These are phyloP conservation scores for Dysmachus trigonus DNA, from an alignment of 2,888 invertebrate genomes.

Conservation along the genomic window DNA sequence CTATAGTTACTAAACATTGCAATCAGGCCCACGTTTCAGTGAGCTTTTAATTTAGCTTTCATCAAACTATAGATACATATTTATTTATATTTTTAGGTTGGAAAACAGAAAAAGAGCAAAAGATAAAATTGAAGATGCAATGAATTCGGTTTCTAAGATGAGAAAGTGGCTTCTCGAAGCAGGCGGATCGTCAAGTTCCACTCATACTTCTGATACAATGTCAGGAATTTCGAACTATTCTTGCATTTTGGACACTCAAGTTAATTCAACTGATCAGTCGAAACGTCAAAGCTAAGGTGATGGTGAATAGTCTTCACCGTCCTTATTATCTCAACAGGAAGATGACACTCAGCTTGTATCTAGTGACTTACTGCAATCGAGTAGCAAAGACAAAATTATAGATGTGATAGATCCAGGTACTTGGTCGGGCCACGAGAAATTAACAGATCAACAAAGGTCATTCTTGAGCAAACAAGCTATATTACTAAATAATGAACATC, in stretches of 20 bases:
- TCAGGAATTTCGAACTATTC: too few relatives aligned
- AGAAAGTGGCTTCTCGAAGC: neutral
- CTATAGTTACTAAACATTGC: neutral
- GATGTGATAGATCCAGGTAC: neutral
- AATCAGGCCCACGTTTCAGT: too few relatives aligned
- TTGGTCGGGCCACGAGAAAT: neutral
- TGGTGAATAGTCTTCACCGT: neutral
- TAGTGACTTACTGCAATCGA: neutral
- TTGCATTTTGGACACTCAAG: neutral
- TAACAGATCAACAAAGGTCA: neutral
- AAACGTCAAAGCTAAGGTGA: neutral
- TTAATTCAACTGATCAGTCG: neutral
- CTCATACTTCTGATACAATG: neutral
- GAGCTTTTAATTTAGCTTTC: too few relatives aligned
- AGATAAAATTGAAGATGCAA: neutral
- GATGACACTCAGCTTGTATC: neutral
- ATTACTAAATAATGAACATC: neutral
- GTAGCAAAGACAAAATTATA: neutral
- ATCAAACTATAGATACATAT: neutral
- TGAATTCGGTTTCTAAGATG: neutral
- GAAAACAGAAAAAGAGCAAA: neutral
- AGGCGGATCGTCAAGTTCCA: neutral
- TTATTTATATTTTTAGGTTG: conserved; percentile 1
- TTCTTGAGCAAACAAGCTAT: neutral
- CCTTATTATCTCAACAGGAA: neutral